Evolutionary conservation across 2,888 invertebrate species (phyloP).

Genomic region (Malacosoma neustria): DNA sequence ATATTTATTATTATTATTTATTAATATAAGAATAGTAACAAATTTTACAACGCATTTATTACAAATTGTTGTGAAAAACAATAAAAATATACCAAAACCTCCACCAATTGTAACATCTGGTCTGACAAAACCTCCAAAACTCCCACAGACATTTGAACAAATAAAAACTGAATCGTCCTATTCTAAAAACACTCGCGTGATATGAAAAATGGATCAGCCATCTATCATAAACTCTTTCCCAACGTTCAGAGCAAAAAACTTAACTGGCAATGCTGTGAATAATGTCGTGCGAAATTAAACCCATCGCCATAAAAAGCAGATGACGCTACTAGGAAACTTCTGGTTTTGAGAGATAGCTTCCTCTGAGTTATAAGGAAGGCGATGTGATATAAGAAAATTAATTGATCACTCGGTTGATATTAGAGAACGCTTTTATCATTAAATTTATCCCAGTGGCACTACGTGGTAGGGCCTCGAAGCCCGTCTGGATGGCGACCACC

Average conservation of each 20-base stretch:
- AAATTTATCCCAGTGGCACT: too few relatives aligned
- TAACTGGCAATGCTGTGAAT: slow-evolving; percentile 45
- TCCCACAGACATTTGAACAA: not conserved
- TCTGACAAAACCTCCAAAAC: not conserved
- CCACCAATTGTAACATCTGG: too few relatives aligned
- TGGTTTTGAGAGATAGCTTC: slow-evolving; percentile 10
- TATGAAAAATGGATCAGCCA: slow-evolving; percentile 66
- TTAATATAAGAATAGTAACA: too few relatives aligned
- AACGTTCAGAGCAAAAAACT: slow-evolving; percentile 48
- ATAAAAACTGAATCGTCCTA: not conserved
- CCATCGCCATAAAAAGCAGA: slow-evolving; percentile 62
- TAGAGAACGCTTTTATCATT: too few relatives aligned
- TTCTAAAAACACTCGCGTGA: slow-evolving; percentile 7
- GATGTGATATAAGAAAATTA: not conserved
- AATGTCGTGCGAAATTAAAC: slow-evolving; percentile 69
- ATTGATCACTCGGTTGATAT: not conserved
- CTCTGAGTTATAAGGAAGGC: not conserved
- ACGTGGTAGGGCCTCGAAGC: too few relatives aligned
- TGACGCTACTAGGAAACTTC: slow-evolving; percentile 39
- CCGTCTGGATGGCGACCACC: too few relatives aligned
- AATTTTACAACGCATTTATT: too few relatives aligned
- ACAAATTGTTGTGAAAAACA: too few relatives aligned
- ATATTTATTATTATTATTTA: too few relatives aligned
- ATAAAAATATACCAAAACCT: too few relatives aligned
- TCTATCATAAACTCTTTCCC: slow-evolving; percentile 60